These are phyloP conservation scores for Centroberyx gerrardi DNA, from an alignment of 2,797 vertebrate species.

Conservation along the genomic window DNA sequence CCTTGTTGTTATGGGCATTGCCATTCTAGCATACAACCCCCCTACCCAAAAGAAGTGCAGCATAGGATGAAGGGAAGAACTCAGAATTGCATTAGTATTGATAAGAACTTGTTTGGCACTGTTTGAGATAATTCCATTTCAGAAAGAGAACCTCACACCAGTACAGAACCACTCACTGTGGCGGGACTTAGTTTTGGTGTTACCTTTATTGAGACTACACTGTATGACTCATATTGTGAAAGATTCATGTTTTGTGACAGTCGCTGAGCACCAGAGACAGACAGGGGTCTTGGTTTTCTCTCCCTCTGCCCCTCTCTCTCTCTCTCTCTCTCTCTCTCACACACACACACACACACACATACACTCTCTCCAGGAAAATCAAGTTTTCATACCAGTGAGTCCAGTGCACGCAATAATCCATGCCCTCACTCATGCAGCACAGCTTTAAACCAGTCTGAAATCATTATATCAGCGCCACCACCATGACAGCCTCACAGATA, in stretches of 20 bases:
- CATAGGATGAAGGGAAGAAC: background rate
- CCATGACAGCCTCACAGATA: conserved; percentile 67
- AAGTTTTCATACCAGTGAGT: conserved; percentile 59
- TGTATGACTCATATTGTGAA: background rate
- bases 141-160: background rate
- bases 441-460: conserved; percentile 68
- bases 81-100: background rate
- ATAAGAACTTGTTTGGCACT: background rate
- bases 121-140: background rate
- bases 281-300: conserved; percentile 20
- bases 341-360: background rate
- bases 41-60: background rate
- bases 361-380: conserved; percentile 34
- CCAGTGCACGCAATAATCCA: conserved; percentile 53
- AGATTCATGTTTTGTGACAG: background rate
- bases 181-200: background rate
- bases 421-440: conserved; percentile 58
- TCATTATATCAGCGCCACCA: conserved; percentile 64
- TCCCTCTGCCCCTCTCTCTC: background rate
- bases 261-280: conserved; percentile 17
- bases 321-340: background rate
- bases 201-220: background rate
- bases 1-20: background rate
- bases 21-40: background rate
- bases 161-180: background rate